Percentiles rank a stretch among this genome's conserved stretches.
Conservation (phyloP, 2,888 invertebrate species). For the Vesta saturnalis region DNA sequence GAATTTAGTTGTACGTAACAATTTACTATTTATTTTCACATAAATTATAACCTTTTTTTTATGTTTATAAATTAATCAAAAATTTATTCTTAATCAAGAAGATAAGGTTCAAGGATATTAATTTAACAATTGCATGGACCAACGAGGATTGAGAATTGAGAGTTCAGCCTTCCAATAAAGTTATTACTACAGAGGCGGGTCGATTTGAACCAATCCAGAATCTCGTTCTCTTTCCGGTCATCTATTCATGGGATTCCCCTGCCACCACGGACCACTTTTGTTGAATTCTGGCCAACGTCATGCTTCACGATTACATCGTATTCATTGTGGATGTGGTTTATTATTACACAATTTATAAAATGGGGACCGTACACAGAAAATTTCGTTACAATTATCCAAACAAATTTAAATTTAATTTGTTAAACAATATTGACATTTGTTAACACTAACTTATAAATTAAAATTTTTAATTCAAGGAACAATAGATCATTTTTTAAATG, state of each 20-base stretch:
- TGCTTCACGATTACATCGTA: conserved; percentile 17
- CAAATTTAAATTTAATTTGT: too few species aligned
- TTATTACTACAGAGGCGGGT: conserved; percentile 44
- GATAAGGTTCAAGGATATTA: conserved; percentile 14
- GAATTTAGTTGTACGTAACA: too few species aligned
- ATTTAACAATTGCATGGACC: conserved; percentile 39
- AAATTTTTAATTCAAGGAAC: too few species aligned
- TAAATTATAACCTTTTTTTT: not conserved
- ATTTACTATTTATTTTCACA: too few species aligned
- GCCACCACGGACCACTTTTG: conserved; percentile 22
- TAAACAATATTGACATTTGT: too few species aligned
- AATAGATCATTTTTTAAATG: too few species aligned
- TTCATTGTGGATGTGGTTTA: conserved; percentile 18
- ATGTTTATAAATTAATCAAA: not conserved
- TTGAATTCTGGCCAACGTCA: conserved; percentile 25
- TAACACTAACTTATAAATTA: too few species aligned
- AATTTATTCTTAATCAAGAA: conserved; percentile 22
- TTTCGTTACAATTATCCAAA: not conserved
- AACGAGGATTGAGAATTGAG: conserved; percentile 44
- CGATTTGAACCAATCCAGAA: conserved; percentile 46
- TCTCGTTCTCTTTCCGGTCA: conserved; percentile 42
- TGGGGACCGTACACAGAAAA: not conserved
- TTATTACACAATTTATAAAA: conserved; percentile 15
- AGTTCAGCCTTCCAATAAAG: conserved; percentile 46
- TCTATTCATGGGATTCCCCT: conserved; percentile 34